Conservation (phyloP, 1,140 invertebrate genomes). For the Battus philenor region DNA sequence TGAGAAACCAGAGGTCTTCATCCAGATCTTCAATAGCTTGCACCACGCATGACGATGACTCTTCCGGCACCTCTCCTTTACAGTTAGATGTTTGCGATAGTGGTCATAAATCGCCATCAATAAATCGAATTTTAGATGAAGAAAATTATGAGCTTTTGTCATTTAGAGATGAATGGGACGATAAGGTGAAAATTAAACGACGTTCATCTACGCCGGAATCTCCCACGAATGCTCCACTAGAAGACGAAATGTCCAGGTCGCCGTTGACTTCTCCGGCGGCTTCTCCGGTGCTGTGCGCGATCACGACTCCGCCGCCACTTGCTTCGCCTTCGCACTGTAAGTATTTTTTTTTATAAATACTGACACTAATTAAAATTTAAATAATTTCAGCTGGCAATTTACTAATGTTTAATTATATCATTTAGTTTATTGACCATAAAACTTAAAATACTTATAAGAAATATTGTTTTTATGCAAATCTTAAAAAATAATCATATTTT, state of each 20-base stretch:
- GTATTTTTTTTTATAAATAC: no score
- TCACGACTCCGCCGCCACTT: constrained; percentile 38
- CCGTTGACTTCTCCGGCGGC: constrained; percentile 75
- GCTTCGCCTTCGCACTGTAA: constrained; percentile 54
- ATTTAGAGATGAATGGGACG: constrained; percentile 50
- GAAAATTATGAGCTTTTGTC: constrained; percentile 54
- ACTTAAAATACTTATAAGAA: no score
- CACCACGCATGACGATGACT: background rate
- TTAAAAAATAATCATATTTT: no score
- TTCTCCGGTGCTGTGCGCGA: constrained; percentile 63
- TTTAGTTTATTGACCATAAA: no score
- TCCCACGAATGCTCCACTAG: constrained; percentile 38
- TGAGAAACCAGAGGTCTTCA: constrained; percentile 1
- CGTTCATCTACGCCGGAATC: constrained; percentile 60
- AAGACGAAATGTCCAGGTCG: constrained; percentile 62
- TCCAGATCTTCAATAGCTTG: constrained; percentile 27
- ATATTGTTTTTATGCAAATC: no score
- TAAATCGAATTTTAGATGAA: constrained; percentile 31
- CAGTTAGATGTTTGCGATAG: constrained; percentile 20
- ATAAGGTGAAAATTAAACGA: constrained; percentile 41
- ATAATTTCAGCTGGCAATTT: no score
- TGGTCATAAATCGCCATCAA: constrained; percentile 27
- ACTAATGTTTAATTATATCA: no score
- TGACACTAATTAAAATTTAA: no score
- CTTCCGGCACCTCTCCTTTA: background rate